phyloP scores from a whole-genome alignment of 2,113 vertebrate genomes.

The Morone saxatilis region DNA sequence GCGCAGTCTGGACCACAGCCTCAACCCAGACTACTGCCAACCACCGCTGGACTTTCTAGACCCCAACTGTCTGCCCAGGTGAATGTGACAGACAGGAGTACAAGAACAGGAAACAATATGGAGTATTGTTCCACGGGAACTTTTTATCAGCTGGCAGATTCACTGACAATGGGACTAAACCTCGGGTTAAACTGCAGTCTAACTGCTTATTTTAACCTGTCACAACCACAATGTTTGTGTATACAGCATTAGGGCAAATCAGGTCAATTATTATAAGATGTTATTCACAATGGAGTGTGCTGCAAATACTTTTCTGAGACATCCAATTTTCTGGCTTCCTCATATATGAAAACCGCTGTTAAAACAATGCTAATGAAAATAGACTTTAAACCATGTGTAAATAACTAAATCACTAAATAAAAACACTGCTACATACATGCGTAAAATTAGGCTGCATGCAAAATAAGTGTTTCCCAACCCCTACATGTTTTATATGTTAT shows the following conservation, averaged over 20 bases:
- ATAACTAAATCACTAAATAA: not conserved
- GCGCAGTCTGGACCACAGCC: slow-evolving; percentile 39
- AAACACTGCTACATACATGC: not conserved
- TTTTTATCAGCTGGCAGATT: slow-evolving; percentile 10
- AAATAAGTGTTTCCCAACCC: not conserved
- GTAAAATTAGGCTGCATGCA: not conserved
- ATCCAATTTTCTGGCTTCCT: not conserved
- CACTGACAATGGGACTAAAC: slow-evolving; percentile 14
- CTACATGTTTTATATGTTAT: not conserved
- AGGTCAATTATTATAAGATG: not conserved
- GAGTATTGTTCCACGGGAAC: slow-evolving; percentile 17
- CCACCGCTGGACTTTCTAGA: slow-evolving; percentile 85
- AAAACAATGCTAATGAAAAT: not conserved
- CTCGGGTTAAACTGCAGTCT: slow-evolving; percentile 2
- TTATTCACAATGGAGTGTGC: not conserved
- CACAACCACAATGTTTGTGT: not conserved
- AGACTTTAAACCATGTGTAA: slow-evolving; percentile 14
- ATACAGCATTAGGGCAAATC: not conserved
- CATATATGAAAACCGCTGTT: not conserved
- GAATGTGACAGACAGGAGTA: slow-evolving; percentile 33
- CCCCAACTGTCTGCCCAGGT: slow-evolving; percentile 91
- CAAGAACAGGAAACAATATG: slow-evolving; percentile 3
- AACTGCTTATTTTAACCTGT: not conserved
- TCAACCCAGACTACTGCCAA: slow-evolving; percentile 73
- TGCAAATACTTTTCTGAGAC: slow-evolving; percentile 12